These are phyloP conservation scores for Sprattus sprattus DNA, from an alignment of 2,113 vertebrate species.

Conservation along the genomic window DNA sequence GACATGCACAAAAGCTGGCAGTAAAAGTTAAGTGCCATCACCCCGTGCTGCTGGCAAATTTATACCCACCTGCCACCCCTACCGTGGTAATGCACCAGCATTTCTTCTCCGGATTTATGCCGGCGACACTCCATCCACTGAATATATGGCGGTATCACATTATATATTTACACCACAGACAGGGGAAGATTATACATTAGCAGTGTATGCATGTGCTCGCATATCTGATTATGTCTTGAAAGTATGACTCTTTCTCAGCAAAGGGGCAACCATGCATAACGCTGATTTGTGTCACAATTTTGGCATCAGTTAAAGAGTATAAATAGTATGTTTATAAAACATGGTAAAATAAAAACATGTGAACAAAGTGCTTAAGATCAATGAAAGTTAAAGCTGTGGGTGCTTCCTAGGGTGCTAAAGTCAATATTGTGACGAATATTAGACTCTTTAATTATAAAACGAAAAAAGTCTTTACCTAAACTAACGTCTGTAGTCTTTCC, in stretches of 20 bases:
- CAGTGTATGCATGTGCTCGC: not conserved
- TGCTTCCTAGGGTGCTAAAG: not conserved
- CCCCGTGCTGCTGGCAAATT: not conserved
- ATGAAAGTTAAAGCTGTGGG: too few species aligned
- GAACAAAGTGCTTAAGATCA: too few species aligned
- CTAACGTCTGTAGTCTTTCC: too few species aligned
- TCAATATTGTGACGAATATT: not conserved
- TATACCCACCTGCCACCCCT: constrained; percentile 1
- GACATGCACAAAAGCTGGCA: constrained; percentile 6
- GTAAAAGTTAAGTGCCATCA: not conserved
- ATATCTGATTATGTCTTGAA: not conserved
- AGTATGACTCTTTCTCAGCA: not conserved
- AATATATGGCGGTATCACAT: not conserved
- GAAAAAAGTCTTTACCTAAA: too few species aligned
- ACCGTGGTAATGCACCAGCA: not conserved
- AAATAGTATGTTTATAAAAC: too few species aligned
- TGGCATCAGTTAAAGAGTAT: too few species aligned
- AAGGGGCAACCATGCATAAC: too few species aligned
- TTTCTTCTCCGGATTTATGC: not conserved
- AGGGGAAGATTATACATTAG: not conserved
- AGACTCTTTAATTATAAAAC: too few species aligned
- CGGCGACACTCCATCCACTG: not conserved
- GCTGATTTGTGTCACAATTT: too few species aligned
- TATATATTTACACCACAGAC: constrained; percentile 4
- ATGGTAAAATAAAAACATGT: too few species aligned